A percentile compares a stretch with the other conserved stretches of the same genome.
Conservation (phyloP, 2,888 invertebrate genomes). For the Endotricha flammealis region DNA sequence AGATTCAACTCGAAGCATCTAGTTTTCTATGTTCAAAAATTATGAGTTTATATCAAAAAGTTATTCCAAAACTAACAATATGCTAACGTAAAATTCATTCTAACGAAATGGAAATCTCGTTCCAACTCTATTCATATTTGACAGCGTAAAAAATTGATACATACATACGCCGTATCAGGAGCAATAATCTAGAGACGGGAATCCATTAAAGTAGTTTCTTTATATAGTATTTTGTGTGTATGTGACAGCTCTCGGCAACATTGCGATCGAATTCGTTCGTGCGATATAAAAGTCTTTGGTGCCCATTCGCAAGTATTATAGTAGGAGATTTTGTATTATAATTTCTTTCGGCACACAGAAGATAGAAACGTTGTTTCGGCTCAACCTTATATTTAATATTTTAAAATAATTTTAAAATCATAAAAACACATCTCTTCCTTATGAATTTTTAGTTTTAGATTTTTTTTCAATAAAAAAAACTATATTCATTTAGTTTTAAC, state of each 20-base stretch:
- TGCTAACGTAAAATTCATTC: slow-evolving; percentile 38
- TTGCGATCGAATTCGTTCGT: slow-evolving; percentile 29
- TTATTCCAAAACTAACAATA: slow-evolving; percentile 1
- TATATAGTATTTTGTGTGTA: slow-evolving; percentile 21
- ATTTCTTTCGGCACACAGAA: too few relatives aligned
- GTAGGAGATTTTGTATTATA: too few relatives aligned
- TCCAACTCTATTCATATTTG: slow-evolving; percentile 52
- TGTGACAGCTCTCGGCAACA: slow-evolving; percentile 20
- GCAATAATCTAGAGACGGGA: slow-evolving; percentile 46
- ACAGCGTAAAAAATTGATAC: slow-evolving; percentile 49
- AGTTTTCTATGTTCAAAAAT: too few relatives aligned
- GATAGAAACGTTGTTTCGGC: too few relatives aligned
- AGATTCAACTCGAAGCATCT: too few relatives aligned
- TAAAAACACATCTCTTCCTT: too few relatives aligned
- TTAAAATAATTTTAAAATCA: too few relatives aligned
- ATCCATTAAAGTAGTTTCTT: slow-evolving; percentile 30
- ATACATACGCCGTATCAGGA: slow-evolving; percentile 48
- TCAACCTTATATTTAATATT: too few relatives aligned
- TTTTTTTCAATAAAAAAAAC: too few relatives aligned
- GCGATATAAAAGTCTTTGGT: slow-evolving; percentile 43
- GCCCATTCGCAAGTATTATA: too few relatives aligned
- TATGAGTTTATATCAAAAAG: background rate
- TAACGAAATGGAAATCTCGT: slow-evolving; percentile 52
- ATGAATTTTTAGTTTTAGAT: too few relatives aligned
- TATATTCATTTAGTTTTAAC: too few relatives aligned